Evolutionary conservation across 2,113 vertebrate species (phyloP).

Genomic region (Astur gentilis): DNA sequence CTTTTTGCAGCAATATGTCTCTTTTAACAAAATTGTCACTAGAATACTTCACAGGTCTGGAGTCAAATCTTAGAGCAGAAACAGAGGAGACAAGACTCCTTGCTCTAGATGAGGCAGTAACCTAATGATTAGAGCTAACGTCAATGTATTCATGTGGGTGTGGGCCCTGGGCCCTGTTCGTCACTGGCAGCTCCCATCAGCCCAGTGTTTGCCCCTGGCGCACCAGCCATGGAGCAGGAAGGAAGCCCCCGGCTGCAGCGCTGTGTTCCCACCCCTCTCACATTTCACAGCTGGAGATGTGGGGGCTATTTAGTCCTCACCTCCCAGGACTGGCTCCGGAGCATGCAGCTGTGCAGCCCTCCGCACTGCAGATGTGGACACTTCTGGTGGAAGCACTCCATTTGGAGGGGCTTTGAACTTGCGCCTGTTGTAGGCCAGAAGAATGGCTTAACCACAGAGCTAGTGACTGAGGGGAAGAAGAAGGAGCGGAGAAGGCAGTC

Average conservation of each 20-base stretch:
- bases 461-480: background rate
- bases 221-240: accelerated
- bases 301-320: background rate
- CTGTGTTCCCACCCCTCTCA: background rate
- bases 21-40: background rate
- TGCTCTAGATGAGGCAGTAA: background rate
- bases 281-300: background rate
- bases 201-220: accelerated
- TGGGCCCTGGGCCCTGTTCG: background rate
- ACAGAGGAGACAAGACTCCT: background rate
- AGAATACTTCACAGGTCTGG: background rate
- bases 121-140: accelerated
- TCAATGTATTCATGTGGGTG: background rate
- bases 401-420: background rate
- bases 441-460: background rate
- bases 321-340: accelerated
- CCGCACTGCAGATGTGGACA: background rate
- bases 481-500: background rate
- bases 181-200: background rate
- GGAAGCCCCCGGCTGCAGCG: accelerated
- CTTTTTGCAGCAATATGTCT: background rate
- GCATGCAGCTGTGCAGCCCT: background rate
- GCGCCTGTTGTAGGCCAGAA: background rate
- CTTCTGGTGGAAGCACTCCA: background rate
- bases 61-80: background rate